Evolutionary conservation across 1,140 invertebrate species (phyloP), one percentile per base, ranked within the genome.

Genomic region (Hestina assimilis): DNA sequence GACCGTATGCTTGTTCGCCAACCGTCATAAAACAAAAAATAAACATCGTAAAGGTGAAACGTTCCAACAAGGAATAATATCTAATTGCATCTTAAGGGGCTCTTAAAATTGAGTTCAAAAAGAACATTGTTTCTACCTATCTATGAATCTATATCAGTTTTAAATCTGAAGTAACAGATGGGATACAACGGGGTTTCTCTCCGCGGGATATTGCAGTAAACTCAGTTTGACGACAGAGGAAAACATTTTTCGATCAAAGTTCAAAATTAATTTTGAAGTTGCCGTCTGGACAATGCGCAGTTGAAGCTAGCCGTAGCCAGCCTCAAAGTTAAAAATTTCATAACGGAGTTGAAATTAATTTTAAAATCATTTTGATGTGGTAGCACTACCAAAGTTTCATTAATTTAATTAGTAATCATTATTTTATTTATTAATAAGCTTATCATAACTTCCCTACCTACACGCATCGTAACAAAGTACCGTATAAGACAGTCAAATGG

Each of bases 191-290:
- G 9, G 19, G 33, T 38, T 17, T 11, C 15, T 12, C 23, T 57
- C 54, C 45, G 20, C 20, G 20, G 54, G 54, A 57, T 38, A 42
- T 20, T 41, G 45, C 53, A 51, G 53, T 55, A 52, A n/a, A 56
- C 54, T 62, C 19, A 57, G 20, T 62, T 57, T 38, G 38, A 31
- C 45, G 45, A 48, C 24, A 52, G 48, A 26, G 35, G 17, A 57
- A 56, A 74, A 72, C 63, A 81, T 79, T 81, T 79, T 81, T 79
- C 75, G 67, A 79, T 81, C 67, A 70, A 81, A 82, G 70, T 82
- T 77, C 46, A 64, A 78, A 79, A 82, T 82, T 79, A 81, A 79
- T 81, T 78, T 75, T 71, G 67, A 79, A 81, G 70, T 82, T 82
- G 63, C 64, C 54, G 51, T 73, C 69, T 74, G 69, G 69, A 69